Conservation (phyloP, 2,888 invertebrate species). For the Dermolepida albohirtum region DNA sequence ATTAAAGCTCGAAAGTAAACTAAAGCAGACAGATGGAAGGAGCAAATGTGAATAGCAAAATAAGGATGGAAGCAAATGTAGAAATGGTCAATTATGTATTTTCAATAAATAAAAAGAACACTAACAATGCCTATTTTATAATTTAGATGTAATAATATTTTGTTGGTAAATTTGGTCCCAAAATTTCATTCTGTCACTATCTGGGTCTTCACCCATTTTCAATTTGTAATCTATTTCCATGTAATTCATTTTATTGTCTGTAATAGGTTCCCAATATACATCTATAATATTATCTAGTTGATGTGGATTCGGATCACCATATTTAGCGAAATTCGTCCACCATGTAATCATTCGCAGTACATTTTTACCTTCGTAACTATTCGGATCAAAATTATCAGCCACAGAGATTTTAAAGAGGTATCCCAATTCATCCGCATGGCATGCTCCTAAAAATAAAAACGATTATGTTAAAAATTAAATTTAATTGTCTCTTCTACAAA, state of each 20-base stretch:
- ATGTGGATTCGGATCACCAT: slow-evolving; percentile 45
- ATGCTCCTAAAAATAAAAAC: slow-evolving; percentile 46
- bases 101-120: slow-evolving; percentile 3
- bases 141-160: slow-evolving; percentile 17
- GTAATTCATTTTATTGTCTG: slow-evolving; percentile 45
- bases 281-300: slow-evolving; percentile 43
- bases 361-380: slow-evolving; percentile 52
- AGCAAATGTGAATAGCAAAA: too few relatives aligned
- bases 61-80: too few relatives aligned
- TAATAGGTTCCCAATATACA: slow-evolving; percentile 48
- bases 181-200: slow-evolving; percentile 50
- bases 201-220: slow-evolving; percentile 43
- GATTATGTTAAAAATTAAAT: too few relatives aligned
- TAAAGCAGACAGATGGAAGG: too few relatives aligned
- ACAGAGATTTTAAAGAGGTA: slow-evolving; percentile 51
- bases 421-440: slow-evolving; percentile 53
- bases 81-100: neutral
- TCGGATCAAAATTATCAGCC: slow-evolving; percentile 48
- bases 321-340: slow-evolving; percentile 57
- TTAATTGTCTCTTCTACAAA: too few relatives aligned
- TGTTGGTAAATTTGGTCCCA: slow-evolving; percentile 47
- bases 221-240: slow-evolving; percentile 48
- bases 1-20: too few relatives aligned
- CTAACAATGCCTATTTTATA: slow-evolving; percentile 9
- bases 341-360: slow-evolving; percentile 51